Base-by-base conservation (phyloP, 1,140 invertebrate genomes). In the Papilio polyxenes region DNA sequence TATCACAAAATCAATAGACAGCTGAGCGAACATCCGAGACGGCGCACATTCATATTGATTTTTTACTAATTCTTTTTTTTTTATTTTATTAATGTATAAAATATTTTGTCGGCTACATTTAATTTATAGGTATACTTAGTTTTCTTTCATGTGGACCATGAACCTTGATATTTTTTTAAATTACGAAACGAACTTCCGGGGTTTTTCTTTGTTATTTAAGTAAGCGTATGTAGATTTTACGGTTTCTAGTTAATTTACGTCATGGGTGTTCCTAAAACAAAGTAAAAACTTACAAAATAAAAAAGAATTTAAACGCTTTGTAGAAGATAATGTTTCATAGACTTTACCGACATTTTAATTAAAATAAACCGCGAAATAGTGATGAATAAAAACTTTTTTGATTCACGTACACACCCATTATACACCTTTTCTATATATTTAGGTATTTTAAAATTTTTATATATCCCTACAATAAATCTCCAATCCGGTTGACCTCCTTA, bases 41-140 rank as follows among this genome's bases (percentile, higher is more conserved):
- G 89, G 89, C 92, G 92, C 92, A 91, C 88, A 89, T 91, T 89
- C 75, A 86, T 93, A 93, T 94, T 92, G 91, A 93, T 93, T 93
- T 90, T 91, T 83, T 85, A 74, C 48, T 69, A 9, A 74, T 51
- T 48, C 62, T 69, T 80, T 80, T 65, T 69, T 80, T 65, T 69
- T 80, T 20, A 48, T 62, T 80, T 62, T 10, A 40, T 77, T 77
- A 53, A 65, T 78, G 23, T n/a, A 77, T 84, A 84, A 83, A 84
- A 44, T 81, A 49, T 51, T 23, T 59, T 56, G 20, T 74, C 74
- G 20, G 40, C 65, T 37, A 82, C 51, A 69, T 79, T 82, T 15
- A 17, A 56, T 77, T 53, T 20, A 44, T 74, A 40, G 13, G 69
- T 69, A 11, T 44, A 44, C 40, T n/a, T 23, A 10, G 1, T 44